Base-by-base conservation (phyloP, 2,888 invertebrate genomes). In the Tridacna crocea region DNA sequence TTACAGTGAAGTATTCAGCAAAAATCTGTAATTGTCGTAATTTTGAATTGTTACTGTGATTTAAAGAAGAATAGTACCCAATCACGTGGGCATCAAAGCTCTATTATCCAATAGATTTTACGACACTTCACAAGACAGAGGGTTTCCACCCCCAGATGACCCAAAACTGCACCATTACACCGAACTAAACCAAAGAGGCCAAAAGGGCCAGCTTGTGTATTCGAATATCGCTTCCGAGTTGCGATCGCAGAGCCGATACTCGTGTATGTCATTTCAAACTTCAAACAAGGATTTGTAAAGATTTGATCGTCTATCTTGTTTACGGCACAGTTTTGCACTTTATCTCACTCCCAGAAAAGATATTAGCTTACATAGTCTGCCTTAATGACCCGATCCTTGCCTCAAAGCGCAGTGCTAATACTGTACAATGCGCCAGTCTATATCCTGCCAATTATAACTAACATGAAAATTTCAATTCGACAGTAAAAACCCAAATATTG, bases 261-360 rank as follows among this genome's bases (percentile, higher is more conserved):
- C 19, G 26, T 51, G 72, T 60, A 48, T 55, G 73, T 72, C 63
- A 26, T 73, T 46, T 61, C 55, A 78, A 8, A 78, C 72, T 78
- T 78, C 77, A 78, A 72, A 72, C 77, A 78, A 36, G 48, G 51
- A 26, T 63, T 55, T 72, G 48, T 17, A 4, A 24, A 70, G 70
- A 51, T 70, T n/a, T 51, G 70, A 70, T 70, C 51, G 22, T 22
- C 17, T 15, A 13, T 48, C 51, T 70, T 51, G 70, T 70, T 70
- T 51, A 70, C 51, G 70, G 70, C 51, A 70, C 22, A 15, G 26
- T 19, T 24, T 22, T 70, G 70, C 70, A 70, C 51, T 70, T 61
- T 70, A 70, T 70, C 70, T 70, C 17, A 36, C n/a, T 51, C 48
- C 70, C n/a, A 48, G 13, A 51, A 66, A 70, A 24, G 60, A 73